Conservation (phyloP, 2,113 vertebrate genomes). For the Dasypus novemcinctus region DNA sequence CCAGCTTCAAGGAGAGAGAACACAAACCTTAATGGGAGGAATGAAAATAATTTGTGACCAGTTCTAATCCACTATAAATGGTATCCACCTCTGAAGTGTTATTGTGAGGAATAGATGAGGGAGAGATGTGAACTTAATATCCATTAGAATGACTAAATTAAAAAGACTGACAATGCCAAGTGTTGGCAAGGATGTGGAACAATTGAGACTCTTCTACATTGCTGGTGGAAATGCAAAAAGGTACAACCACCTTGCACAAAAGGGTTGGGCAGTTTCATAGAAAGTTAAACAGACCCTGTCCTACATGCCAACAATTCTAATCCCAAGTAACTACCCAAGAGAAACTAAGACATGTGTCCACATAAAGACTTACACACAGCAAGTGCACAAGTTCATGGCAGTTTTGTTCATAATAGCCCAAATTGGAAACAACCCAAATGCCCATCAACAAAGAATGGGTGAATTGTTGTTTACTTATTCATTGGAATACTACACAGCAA, state of each 20-base stretch:
- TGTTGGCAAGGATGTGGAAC: not conserved
- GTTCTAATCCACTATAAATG: not conserved
- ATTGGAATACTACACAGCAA: fast-evolving
- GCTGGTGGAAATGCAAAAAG: not conserved
- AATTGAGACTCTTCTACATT: fast-evolving
- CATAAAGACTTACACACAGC: not conserved
- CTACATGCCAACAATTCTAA: not conserved
- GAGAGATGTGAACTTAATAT: fast-evolving
- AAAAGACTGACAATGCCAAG: not conserved
- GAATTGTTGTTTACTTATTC: fast-evolving
- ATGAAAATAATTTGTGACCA: not conserved
- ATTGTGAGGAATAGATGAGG: fast-evolving
- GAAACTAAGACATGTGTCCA: not conserved
- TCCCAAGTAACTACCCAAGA: not conserved
- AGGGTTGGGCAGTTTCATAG: not conserved
- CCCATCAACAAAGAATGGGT: fast-evolving
- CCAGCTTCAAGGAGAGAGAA: not conserved
- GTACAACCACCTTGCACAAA: not conserved
- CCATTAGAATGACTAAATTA: not conserved
- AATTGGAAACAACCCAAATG: fast-evolving
- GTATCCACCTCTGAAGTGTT: not conserved
- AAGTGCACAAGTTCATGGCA: not conserved
- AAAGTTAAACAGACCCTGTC: not conserved
- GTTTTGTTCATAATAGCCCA: not conserved
- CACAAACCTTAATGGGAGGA: not conserved